Evolutionary conservation across 2,797 vertebrate genomes (phyloP).

Genomic region (Sparus aurata): DNA sequence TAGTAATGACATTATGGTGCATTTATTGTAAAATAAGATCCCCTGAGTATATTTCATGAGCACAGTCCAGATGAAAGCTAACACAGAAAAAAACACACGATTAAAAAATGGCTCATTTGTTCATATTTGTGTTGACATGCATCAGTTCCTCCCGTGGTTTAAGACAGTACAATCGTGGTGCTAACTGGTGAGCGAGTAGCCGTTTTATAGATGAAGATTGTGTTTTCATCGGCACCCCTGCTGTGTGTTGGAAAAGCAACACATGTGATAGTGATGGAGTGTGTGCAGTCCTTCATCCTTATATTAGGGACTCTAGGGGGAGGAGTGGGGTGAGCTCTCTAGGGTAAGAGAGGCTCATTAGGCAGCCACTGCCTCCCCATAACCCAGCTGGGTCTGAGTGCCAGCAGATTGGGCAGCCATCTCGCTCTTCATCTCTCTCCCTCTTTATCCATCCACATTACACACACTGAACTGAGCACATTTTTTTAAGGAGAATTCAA

Average conservation of each 20-base stretch:
- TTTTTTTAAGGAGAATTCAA: constrained; percentile 30
- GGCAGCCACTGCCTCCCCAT: constrained; percentile 82
- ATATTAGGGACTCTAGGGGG: constrained; percentile 78
- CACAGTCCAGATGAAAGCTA: constrained; percentile 18
- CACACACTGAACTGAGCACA: constrained; percentile 39
- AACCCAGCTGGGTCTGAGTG: constrained; percentile 85
- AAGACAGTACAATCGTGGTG: constrained; percentile 16
- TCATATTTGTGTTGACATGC: constrained; percentile 26
- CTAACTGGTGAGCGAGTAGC: constrained; percentile 61
- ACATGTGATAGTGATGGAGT: constrained; percentile 81
- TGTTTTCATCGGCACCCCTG: constrained; percentile 76
- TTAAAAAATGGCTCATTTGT: constrained; percentile 8
- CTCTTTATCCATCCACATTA: constrained; percentile 66
- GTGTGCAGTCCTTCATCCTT: constrained; percentile 80
- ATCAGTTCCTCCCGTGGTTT: constrained; percentile 31
- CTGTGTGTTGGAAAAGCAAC: constrained; percentile 75
- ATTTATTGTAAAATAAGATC: constrained; percentile 56
- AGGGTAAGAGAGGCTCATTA: constrained; percentile 86
- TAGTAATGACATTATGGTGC: constrained; percentile 38
- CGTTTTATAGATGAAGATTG: constrained; percentile 61
- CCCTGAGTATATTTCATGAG: constrained; percentile 21
- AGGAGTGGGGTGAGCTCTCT: constrained; percentile 81
- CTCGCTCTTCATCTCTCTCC: constrained; percentile 71
- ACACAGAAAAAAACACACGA: constrained; percentile 23
- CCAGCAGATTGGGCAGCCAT: constrained; percentile 83